Conservation (phyloP, 2,113 vertebrate genomes). For the Lonchura striata region DNA sequence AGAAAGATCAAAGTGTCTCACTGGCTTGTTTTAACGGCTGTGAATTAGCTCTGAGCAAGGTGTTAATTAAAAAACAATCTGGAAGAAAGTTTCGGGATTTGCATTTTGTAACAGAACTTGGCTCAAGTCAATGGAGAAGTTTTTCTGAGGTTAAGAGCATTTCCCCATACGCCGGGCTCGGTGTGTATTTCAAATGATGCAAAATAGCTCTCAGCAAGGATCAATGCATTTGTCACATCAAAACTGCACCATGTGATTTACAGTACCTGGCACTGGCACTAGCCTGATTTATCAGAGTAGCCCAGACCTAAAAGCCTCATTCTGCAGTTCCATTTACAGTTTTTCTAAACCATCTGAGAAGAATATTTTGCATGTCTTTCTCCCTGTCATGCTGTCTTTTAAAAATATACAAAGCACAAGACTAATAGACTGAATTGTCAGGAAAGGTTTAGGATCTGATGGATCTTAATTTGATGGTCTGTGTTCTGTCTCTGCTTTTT, state of each 20-base stretch:
- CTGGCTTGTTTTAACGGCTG: neutral
- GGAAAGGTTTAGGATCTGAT: neutral
- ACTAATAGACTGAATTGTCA: neutral
- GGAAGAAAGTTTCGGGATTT: conserved; percentile 29
- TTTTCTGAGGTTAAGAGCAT: neutral
- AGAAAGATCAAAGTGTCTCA: conserved; percentile 22
- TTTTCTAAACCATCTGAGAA: neutral
- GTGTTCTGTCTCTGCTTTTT: neutral
- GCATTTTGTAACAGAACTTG: conserved; percentile 22
- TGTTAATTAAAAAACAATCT: conserved; percentile 58
- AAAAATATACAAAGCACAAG: neutral
- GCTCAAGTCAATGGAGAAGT: neutral
- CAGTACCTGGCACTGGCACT: neutral
- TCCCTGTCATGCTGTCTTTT: neutral
- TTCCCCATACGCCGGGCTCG: neutral
- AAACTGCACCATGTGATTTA: conserved; percentile 9
- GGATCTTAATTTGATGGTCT: neutral
- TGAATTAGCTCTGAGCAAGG: conserved; percentile 52
- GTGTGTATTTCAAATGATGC: conserved; percentile 25
- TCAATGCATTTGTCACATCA: conserved; percentile 58
- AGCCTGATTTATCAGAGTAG: neutral
- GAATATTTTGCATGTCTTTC: neutral
- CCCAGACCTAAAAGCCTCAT: neutral
- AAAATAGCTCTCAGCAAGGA: conserved; percentile 35
- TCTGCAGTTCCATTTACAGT: neutral